phyloP scores from a whole-genome alignment of 2,888 invertebrate genomes.

The Pollenia griseotomentosa region DNA sequence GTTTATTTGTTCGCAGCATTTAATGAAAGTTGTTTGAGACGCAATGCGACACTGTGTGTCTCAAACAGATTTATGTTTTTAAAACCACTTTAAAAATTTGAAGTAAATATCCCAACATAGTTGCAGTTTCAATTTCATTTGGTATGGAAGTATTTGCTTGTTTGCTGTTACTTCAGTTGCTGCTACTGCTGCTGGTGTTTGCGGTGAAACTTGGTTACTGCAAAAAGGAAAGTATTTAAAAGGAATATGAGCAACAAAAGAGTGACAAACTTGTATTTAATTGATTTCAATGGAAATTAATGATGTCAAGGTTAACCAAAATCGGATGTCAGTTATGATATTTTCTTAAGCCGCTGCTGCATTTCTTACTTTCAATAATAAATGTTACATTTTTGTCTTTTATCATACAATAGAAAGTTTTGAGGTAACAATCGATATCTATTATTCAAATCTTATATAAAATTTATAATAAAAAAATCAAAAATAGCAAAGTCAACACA shows the following conservation, averaged over 20 bases:
- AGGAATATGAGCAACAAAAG: slow-evolving; percentile 44
- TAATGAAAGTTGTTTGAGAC: slow-evolving; percentile 72
- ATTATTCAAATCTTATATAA: not conserved
- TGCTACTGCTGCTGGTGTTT: not conserved
- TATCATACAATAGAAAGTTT: slow-evolving; percentile 44
- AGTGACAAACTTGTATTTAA: slow-evolving; percentile 39
- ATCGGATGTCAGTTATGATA: not conserved
- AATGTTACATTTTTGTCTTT: not conserved
- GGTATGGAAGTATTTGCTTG: not conserved
- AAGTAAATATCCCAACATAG: not conserved
- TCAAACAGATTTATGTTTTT: slow-evolving; percentile 63
- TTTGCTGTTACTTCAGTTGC: not conserved
- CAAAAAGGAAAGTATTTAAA: slow-evolving; percentile 56
- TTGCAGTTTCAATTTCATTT: slow-evolving; percentile 29
- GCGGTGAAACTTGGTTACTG: slow-evolving; percentile 36
- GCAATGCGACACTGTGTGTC: slow-evolving; percentile 65
- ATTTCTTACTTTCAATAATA: too few species aligned
- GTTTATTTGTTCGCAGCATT: slow-evolving; percentile 14
- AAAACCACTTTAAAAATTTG: slow-evolving; percentile 29
- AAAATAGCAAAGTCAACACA: not conserved
- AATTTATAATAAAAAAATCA: not conserved
- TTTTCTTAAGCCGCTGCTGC: not conserved
- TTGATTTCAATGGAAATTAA: slow-evolving; percentile 39
- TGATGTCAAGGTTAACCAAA: slow-evolving; percentile 65
- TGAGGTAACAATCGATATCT: not conserved